Evolutionary conservation across 1,140 invertebrate genomes (phyloP), one percentile per base, ranked within the genome.

Genomic region (Sesamia nonagrioides): DNA sequence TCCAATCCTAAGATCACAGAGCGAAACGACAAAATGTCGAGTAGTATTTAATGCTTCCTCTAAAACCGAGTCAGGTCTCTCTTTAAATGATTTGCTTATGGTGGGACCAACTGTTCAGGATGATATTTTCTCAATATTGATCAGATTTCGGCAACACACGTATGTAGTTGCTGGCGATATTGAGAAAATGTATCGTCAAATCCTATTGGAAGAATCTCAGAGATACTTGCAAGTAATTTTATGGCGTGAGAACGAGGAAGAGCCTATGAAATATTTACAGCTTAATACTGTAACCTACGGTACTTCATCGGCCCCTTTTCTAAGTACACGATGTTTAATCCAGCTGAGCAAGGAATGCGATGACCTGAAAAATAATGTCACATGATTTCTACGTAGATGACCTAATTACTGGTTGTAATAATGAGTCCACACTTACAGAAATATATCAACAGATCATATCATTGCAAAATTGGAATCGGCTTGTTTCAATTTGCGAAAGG

Each of bases 81-180:
- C 63, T 21, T 68, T 68, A 11, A 68, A 40, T 66, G 35, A 40
- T 42, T 42, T 66, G 11, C 15, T 42, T 5, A 40, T 66, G 35
- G 35, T 66, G 42, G 61, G 61, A 13, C 61, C 61, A 2, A 66
- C 61, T 8, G 61, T 42, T 2, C 61, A 66, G 37, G 61, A 40
- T 13, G 61, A 66, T 37, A 66, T 66, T 66, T 66, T 66, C 61
- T 66, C 61, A 4, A 66, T 66, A 68, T 48, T 68, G 6, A 68
- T 68, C 1, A 68, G 63, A 68, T 68, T 68, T 68, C 1, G 63
- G 11, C 63, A 68, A 48, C 63, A 68, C 11, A 68, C 63, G 6
- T 68, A 68, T 48, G 6, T 68, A 42, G 1, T 66, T 18, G 45
- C 61, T 66, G 61, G 61, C 0, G 61, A 66, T 42, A 66, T 66